These are phyloP conservation scores for Umimayanthus kanabou DNA, from an alignment of 92 coral and sea anemone genomes.

Conservation along the genomic window DNA sequence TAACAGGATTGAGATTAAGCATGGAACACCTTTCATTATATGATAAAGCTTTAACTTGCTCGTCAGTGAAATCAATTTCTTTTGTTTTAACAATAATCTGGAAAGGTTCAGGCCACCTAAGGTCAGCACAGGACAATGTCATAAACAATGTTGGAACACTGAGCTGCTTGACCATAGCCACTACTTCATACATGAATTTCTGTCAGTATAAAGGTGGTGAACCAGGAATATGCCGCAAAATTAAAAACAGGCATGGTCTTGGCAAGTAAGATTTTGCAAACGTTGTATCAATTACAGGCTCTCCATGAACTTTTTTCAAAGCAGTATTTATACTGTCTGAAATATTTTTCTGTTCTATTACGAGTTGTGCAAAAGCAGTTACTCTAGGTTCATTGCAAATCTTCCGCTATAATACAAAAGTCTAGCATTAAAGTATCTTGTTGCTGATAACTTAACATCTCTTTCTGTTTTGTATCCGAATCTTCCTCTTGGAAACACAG, in stretches of 20 bases:
- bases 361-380: conserved; percentile 68
- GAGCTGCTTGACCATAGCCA: conserved; percentile 65
- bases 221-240: conserved; percentile 57
- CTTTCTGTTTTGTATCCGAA: conserved; percentile 21
- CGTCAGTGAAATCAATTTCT: conserved; percentile 52
- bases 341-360: conserved; percentile 56
- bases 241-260: conserved; percentile 57
- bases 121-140: conserved; percentile 76
- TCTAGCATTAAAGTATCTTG: conserved; percentile 56
- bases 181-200: conserved; percentile 50
- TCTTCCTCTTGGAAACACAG: conserved; percentile 42
- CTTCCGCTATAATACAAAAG: conserved; percentile 57
- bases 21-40: conserved; percentile 66
- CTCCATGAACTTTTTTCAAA: conserved; percentile 59
- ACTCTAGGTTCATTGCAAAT: conserved; percentile 63
- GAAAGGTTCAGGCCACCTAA: conserved; percentile 72
- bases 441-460: conserved; percentile 33
- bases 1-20: conserved; percentile 66
- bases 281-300: conserved; percentile 49
- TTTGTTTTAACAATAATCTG: conserved; percentile 54
- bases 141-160: conserved; percentile 73
- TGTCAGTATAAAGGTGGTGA: conserved; percentile 57
- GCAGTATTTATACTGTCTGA: conserved; percentile 59
- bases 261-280: conserved; percentile 45
- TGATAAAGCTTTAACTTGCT: conserved; percentile 61